Conservation (phyloP, 2,113 vertebrate genomes). For the Mesocricetus auratus region DNA sequence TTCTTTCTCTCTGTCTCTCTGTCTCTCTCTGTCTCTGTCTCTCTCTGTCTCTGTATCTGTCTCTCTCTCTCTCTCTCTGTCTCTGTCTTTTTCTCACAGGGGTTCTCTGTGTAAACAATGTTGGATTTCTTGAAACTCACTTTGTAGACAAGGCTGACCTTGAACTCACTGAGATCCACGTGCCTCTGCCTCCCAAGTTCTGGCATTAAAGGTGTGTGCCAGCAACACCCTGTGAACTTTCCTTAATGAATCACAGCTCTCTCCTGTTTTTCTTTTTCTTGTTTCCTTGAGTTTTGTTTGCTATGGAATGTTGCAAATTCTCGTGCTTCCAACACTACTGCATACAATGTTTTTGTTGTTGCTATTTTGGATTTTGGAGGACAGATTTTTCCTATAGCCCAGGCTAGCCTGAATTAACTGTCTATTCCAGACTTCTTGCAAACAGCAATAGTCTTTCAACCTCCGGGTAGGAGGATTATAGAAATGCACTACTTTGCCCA, state of each 20-base stretch:
- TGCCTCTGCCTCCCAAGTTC: too few relatives aligned
- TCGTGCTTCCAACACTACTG: neutral
- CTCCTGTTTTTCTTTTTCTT: neutral
- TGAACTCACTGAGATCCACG: too few relatives aligned
- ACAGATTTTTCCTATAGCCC: neutral
- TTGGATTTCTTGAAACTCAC: too few relatives aligned
- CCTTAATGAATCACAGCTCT: neutral
- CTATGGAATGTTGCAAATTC: neutral
- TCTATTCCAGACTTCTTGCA: neutral
- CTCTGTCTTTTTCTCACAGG: too few relatives aligned
- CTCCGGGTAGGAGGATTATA: neutral
- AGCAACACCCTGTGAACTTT: neutral
- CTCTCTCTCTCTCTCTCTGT: accelerated
- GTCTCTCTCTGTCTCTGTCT: too few relatives aligned
- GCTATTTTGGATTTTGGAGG: neutral
- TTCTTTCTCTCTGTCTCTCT: too few relatives aligned
- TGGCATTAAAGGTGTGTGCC: too few relatives aligned
- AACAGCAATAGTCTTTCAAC: neutral
- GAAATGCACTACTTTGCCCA: neutral
- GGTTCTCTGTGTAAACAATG: too few relatives aligned
- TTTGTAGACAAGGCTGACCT: too few relatives aligned
- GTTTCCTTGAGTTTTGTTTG: neutral
- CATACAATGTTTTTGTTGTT: neutral
- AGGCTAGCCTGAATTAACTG: neutral
- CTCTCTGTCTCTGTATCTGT: too few relatives aligned